These are phyloP conservation scores for Arctia plantaginis DNA, from an alignment of 2,888 invertebrate species.

Conservation along the genomic window DNA sequence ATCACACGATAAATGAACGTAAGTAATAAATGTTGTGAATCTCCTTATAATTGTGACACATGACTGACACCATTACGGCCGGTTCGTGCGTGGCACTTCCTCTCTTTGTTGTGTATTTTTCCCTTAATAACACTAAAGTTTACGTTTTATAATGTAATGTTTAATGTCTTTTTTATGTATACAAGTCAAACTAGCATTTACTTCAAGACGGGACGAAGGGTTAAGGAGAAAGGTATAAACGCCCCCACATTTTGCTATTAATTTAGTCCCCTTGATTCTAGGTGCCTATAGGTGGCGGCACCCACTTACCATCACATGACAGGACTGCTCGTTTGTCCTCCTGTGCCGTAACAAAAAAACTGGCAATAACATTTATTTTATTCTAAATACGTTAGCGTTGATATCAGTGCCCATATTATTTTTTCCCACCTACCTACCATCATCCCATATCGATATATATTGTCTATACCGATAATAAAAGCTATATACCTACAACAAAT, in stretches of 20 bases:
- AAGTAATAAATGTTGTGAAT: neutral
- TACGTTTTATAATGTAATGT: neutral
- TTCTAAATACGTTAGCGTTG: no score
- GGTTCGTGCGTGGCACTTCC: neutral
- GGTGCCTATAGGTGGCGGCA: no score
- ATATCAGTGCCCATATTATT: neutral
- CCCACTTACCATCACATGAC: no score
- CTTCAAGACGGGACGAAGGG: neutral
- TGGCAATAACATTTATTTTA: no score
- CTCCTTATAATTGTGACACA: neutral
- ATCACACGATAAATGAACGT: neutral
- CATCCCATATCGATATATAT: no score
- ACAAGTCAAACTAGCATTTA: neutral
- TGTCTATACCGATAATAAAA: neutral
- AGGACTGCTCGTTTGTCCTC: no score
- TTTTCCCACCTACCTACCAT: no score
- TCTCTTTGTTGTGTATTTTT: neutral
- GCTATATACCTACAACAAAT: neutral
- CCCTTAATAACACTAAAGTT: neutral
- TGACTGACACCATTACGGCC: neutral
- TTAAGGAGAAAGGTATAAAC: neutral
- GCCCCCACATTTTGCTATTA: no score
- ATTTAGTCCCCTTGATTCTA: no score
- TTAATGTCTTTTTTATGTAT: neutral
- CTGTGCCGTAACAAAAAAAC: no score